Evolutionary conservation across 2,888 invertebrate genomes (phyloP).

Genomic region (Stegana nigrithorax): DNA sequence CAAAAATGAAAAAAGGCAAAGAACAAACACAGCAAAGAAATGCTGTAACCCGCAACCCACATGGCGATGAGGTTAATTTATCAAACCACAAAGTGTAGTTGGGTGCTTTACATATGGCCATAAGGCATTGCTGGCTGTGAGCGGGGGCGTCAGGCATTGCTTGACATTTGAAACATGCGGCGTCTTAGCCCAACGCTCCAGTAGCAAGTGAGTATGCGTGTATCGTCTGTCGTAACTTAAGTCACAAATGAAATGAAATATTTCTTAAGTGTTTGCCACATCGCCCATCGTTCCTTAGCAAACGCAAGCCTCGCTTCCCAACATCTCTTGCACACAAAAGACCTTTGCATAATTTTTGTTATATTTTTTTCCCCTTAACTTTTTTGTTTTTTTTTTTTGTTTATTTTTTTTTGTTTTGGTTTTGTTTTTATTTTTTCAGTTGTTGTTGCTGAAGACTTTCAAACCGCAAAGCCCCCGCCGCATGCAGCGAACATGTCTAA

Average conservation of each 20-base stretch:
- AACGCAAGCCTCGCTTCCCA: too few relatives aligned
- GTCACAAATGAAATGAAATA: conserved; percentile 49
- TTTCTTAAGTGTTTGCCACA: conserved; percentile 35
- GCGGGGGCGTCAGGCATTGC: conserved; percentile 21
- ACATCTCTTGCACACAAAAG: too few relatives aligned
- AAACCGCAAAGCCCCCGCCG: too few relatives aligned
- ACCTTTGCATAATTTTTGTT: background rate
- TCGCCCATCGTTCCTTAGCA: background rate
- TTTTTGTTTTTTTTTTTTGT: background rate
- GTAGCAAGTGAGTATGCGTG: too few relatives aligned
- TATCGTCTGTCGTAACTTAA: conserved; percentile 21
- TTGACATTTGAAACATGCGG: conserved; percentile 47
- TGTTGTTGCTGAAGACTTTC: too few relatives aligned
- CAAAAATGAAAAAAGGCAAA: background rate
- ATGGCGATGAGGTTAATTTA: conserved; percentile 53
- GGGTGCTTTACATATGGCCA: too few relatives aligned
- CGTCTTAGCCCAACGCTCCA: conserved; percentile 8
- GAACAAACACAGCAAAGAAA: background rate
- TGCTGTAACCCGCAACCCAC: conserved; percentile 17
- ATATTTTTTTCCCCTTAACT: background rate
- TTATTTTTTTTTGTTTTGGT: too few relatives aligned
- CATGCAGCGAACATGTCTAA: too few relatives aligned
- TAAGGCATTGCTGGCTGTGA: background rate
- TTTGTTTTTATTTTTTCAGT: too few relatives aligned
- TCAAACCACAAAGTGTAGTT: conserved; percentile 20